Conservation (phyloP, 2,888 invertebrate species). For the Tineola bisselliella region DNA sequence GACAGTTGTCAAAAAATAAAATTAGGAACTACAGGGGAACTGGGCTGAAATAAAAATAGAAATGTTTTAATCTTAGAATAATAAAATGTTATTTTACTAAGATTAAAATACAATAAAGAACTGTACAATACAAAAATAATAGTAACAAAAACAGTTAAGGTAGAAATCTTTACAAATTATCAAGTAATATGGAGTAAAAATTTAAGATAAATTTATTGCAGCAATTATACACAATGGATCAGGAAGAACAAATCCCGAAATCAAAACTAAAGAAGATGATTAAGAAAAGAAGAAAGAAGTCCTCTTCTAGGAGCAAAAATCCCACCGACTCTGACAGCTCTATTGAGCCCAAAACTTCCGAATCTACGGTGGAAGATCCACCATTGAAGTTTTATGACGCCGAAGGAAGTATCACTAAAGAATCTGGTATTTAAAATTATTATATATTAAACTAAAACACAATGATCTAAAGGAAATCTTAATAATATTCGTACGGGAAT, state of each 20-base stretch:
- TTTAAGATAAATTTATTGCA: not conserved
- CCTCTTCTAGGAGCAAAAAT: not conserved
- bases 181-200: too few species aligned
- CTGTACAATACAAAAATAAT: not conserved
- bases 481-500: too few species aligned
- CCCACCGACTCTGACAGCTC: not conserved
- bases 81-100: not conserved
- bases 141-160: not conserved
- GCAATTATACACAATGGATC: not conserved
- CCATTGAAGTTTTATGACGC: conserved; percentile 1
- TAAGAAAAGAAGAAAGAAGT: conserved; percentile 10
- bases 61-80: not conserved
- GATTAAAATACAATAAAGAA: not conserved
- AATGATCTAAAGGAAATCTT: too few species aligned
- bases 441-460: too few species aligned
- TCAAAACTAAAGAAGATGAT: not conserved
- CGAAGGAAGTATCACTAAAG: not conserved
- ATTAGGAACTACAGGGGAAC: not conserved
- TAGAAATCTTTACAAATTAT: not conserved
- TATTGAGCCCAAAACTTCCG: not conserved
- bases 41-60: not conserved
- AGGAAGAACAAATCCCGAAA: not conserved
- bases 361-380: not conserved
- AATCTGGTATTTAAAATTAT: conserved; percentile 6
- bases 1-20: not conserved